Base-by-base conservation (phyloP, 1,140 invertebrate genomes). In the Drosophila fuyamai region DNA sequence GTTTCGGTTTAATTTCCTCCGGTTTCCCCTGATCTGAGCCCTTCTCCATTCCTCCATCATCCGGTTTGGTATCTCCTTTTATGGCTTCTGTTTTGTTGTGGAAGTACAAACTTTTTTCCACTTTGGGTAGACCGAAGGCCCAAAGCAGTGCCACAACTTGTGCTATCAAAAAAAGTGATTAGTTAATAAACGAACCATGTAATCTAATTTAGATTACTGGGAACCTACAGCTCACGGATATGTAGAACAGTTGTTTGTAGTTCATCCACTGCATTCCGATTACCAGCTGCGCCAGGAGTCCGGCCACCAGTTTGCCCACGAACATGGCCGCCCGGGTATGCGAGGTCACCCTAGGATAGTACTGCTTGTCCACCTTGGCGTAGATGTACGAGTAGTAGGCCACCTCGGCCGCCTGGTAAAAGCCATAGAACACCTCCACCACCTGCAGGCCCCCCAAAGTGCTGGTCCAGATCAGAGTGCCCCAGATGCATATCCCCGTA, bases 371-470 rank as follows among this genome's bases (percentile, higher is more conserved):
- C 46, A 98, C 97, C 94, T 98, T 97, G 14, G 97, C 97, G 93
- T 98, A 99, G 75, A 98, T 97, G 82, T 98, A 99, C 0, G 97
- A 97, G 75, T 96, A 97, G 92, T 98, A 98, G 0, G 97, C 97
- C 0, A 98, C 95, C 93, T 98, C 97, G 5, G 96, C 95, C 0
- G 97, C 97, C 88, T 97, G 95, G 81, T 96, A 97, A 18, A 97
- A 93, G 2, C 97, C 97, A 93, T 97, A 98, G 61, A 96, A 94
- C 43, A 94, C 94, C 91, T 95, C 93, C 5, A 94, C 93, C 10
- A 94, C 93, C 93, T 96, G 95, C 56, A 96, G 92, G 74, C 94
- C 94, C 77, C 93, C 68, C 56, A 96, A 91, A 47, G 94, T 94
- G 47, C 93, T 92, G 7, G 94, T 95, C 95, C 95, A 97, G 65